Conservation (phyloP, 2,113 vertebrate species). For the Astur gentilis region DNA sequence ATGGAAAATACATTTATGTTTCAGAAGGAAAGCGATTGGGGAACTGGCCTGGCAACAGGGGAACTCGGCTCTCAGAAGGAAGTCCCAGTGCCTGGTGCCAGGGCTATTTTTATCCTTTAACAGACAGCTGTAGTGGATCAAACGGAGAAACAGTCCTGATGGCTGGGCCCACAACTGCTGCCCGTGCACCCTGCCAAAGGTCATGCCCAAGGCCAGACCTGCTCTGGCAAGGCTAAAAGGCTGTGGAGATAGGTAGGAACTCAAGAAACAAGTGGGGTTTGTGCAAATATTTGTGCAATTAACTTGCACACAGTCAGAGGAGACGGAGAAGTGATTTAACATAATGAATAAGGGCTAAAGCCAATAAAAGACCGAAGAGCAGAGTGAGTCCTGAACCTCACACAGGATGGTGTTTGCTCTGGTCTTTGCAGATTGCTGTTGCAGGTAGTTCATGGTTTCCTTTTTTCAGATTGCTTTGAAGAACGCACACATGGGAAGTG, state of each 20-base stretch:
- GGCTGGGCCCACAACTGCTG: not conserved
- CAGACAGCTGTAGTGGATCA: not conserved
- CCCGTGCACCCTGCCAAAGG: not conserved
- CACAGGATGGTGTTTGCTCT: not conserved
- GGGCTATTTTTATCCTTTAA: conserved; percentile 24
- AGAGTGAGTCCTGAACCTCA: not conserved
- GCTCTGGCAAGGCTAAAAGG: not conserved
- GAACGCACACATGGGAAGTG: not conserved
- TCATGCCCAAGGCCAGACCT: not conserved
- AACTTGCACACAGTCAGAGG: not conserved
- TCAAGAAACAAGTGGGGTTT: not conserved
- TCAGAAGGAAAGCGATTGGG: not conserved
- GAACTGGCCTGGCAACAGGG: not conserved
- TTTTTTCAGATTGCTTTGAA: not conserved
- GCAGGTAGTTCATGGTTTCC: not conserved
- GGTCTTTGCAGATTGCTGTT: not conserved
- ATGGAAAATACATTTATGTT: not conserved
- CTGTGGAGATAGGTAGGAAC: not conserved
- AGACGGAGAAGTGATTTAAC: not conserved
- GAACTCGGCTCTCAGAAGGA: not conserved
- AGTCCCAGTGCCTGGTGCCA: not conserved
- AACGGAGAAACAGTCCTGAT: not conserved
- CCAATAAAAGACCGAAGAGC: not conserved
- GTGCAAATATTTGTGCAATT: not conserved
- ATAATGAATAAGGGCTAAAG: not conserved